Conservation (phyloP, 2,797 vertebrate species). For the Epinephelus coioides region DNA sequence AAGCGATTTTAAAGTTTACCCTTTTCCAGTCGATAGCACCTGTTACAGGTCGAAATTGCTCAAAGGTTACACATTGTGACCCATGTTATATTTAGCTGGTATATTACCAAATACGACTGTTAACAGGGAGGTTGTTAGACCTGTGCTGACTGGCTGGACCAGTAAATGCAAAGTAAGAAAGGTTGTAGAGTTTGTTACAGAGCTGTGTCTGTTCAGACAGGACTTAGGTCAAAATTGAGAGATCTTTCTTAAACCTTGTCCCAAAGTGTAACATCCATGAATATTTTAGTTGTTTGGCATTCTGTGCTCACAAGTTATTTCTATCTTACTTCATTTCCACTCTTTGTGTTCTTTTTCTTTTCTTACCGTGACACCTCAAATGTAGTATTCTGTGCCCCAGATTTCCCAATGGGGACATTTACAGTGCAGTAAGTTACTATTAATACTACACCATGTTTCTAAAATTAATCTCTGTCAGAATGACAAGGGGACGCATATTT, state of each 20-base stretch:
- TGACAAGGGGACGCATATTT: constrained; percentile 8
- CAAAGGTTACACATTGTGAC: neutral
- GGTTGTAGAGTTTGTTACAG: neutral
- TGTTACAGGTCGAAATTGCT: neutral
- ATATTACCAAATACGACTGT: neutral
- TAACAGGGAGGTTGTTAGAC: neutral
- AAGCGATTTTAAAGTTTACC: too few relatives aligned
- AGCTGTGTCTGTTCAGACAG: neutral
- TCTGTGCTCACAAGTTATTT: constrained; percentile 26
- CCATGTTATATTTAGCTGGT: neutral
- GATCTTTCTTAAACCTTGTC: neutral
- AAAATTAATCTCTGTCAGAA: constrained; percentile 29
- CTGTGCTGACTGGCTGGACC: neutral
- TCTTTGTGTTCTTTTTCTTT: constrained; percentile 25
- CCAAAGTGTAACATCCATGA: neutral
- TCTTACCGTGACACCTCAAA: constrained; percentile 30
- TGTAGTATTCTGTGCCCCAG: constrained; percentile 39
- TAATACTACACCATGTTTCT: constrained; percentile 51
- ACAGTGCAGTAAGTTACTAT: constrained; percentile 46
- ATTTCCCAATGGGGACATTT: constrained; percentile 39
- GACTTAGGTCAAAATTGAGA: neutral
- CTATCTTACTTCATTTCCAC: constrained; percentile 11
- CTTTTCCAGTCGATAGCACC: too few relatives aligned
- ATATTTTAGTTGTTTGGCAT: neutral
- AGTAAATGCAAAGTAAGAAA: neutral